Conservation (phyloP, 1,140 invertebrate species). For the Calosoma granatense region DNA sequence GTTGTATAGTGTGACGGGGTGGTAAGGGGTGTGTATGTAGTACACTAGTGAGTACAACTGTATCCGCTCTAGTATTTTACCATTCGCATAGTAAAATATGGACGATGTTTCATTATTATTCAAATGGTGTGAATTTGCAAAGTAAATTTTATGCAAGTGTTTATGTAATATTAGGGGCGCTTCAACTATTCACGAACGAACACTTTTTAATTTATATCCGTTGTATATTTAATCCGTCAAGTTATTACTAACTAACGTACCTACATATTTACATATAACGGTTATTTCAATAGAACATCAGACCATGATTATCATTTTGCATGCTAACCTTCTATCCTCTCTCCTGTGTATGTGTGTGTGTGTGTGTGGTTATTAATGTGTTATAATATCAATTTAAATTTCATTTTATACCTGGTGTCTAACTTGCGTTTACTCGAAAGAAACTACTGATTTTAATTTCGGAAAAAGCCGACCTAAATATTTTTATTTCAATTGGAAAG, state of each 20-base stretch:
- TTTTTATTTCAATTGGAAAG: no score
- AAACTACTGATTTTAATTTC: no score
- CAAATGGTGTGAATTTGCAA: neutral
- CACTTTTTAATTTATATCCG: conserved; percentile 1
- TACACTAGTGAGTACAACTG: no score
- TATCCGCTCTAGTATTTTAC: neutral
- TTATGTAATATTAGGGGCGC: conserved; percentile 4
- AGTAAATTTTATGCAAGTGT: conserved; percentile 6
- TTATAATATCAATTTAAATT: no score
- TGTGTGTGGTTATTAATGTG: no score
- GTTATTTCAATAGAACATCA: neutral
- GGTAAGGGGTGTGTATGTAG: no score
- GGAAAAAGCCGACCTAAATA: no score
- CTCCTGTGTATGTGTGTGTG: no score
- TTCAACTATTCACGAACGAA: neutral
- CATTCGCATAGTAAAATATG: neutral
- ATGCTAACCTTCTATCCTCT: no score
- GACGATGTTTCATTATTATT: neutral
- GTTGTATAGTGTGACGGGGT: no score
- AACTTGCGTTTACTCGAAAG: no score
- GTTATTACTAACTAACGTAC: neutral
- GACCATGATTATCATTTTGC: neutral
- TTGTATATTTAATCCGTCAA: neutral
- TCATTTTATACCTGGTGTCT: no score
- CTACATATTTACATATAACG: neutral